Evolutionary conservation across 37 sponge, comb jelly and placozoan genomes (phyloP).

Genomic region (Halichondria panicea): DNA sequence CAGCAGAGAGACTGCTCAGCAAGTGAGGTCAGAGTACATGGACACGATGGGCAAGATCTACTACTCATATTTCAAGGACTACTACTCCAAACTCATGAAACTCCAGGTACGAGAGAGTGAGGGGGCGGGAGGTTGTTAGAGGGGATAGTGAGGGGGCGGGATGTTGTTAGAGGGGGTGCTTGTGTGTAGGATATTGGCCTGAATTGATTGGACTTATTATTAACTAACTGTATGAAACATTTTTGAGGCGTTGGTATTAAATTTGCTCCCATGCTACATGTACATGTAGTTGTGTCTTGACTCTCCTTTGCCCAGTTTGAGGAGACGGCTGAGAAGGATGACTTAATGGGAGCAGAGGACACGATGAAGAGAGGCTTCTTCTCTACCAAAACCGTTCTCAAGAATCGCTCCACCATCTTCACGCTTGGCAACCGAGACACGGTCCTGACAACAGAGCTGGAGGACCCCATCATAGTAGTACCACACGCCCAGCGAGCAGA

Average conservation of each 20-base stretch:
- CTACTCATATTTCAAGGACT: conserved; percentile 96
- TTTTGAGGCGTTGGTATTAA: too few species aligned
- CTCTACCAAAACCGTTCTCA: conserved; percentile 72
- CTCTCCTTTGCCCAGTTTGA: conserved; percentile 68
- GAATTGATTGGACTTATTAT: too few species aligned
- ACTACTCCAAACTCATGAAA: conserved; percentile 83
- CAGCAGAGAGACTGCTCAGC: conserved; percentile 77
- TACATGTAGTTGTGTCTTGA: not conserved
- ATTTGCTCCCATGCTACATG: too few species aligned
- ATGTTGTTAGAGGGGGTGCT: not conserved
- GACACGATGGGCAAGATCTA: conserved; percentile 94
- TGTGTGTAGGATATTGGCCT: too few species aligned
- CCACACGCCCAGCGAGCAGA: conserved; percentile 89
- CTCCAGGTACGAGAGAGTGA: conserved; percentile 56
- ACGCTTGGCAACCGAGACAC: conserved; percentile 88
- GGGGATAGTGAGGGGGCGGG: not conserved
- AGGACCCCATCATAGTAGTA: conserved; percentile 94
- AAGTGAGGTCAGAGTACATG: conserved; percentile 86
- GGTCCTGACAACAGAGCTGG: conserved; percentile 91
- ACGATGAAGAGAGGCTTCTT: conserved; percentile 75
- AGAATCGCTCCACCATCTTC: conserved; percentile 92
- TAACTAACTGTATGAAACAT: too few species aligned
- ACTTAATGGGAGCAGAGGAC: conserved; percentile 97
- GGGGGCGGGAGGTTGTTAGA: not conserved
- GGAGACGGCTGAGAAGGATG: conserved; percentile 89